Base-by-base conservation (phyloP, 2,797 vertebrate species). In the Argentina silus region DNA sequence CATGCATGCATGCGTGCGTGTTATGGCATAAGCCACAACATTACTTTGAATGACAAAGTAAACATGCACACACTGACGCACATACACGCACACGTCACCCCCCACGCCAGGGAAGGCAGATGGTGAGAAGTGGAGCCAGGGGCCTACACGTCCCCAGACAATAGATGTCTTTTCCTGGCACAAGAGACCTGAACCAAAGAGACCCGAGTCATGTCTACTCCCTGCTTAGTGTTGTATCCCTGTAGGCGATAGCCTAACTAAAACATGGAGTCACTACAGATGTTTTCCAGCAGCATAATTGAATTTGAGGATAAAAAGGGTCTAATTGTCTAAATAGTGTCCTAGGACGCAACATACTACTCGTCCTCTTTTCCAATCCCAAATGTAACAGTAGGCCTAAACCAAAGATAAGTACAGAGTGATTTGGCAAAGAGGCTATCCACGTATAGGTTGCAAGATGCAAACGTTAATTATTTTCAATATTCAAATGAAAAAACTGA, bases 51-150 rank as follows among this genome's bases (percentile, higher is more conserved):
- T 36, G 36, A n/a, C 61, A 67, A 4, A 12, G 56, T 6, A 72
- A 21, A 59, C 36, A 69, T 60, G 72, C 62, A 50, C 48, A 65
- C 68, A 47, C 72, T 65, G 56, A 67, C 53, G 57, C 66, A 75
- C 19, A 72, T 51, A 67, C 14, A 61, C 71, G 71, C 47, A 85
- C 85, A 81, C 86, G 70, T 89, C 67, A 48, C 11, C 81, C 81
- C 85, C 82, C 62, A 76, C 90, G 89, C 88, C 91, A 90, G 89
- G 83, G 79, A 83, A 90, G 90, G 90, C 93, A 94, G 93, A 94
- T 94, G 93, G 93, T 90, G 88, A 86, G 88, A 90, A 89, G 82
- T 53, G 21, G 73, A 89, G 93, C 92, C 93, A 92, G 85, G 83
- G 76, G 87, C 86, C 83, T 84, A 80, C 89, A 85, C 81, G 87